A percentile compares a stretch with the other conserved stretches of the same genome.
These are phyloP conservation scores for Drosophila setifemur DNA, from an alignment of 1,140 invertebrate species.

Conservation along the genomic window DNA sequence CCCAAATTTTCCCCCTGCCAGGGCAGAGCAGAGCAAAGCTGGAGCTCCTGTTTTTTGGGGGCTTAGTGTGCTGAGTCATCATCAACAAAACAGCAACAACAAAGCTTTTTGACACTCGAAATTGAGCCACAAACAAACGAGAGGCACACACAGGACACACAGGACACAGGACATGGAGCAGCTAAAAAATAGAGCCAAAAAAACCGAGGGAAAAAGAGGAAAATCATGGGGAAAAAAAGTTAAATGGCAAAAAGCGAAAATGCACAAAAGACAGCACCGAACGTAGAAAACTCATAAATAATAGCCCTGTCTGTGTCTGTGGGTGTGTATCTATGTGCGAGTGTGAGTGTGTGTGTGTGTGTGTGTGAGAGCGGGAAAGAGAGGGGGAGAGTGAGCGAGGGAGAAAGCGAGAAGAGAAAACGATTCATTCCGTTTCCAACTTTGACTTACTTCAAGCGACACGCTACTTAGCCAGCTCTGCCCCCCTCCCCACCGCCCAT, in stretches of 20 bases:
- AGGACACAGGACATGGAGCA: background rate
- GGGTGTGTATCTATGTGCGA: no score
- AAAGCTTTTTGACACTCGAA: constrained; percentile 67
- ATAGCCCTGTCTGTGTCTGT: constrained; percentile 40
- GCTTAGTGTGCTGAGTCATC: constrained; percentile 60
- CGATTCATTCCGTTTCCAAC: constrained; percentile 40
- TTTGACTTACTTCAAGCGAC: constrained; percentile 45
- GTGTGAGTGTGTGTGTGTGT: constrained; percentile 15
- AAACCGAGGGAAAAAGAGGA: background rate
- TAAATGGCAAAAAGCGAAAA: constrained; percentile 68
- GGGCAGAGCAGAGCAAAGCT: no score
- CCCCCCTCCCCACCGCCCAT: background rate
- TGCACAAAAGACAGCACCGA: constrained; percentile 66
- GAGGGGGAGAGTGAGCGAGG: background rate
- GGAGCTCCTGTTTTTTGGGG: background rate
- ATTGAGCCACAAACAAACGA: constrained; percentile 63
- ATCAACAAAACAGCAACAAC: constrained; percentile 30
- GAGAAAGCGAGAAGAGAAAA: constrained; percentile 6
- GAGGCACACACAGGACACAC: background rate
- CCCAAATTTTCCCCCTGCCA: no score
- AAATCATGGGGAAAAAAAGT: constrained; percentile 28
- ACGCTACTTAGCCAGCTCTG: constrained; percentile 30
- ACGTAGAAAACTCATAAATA: constrained; percentile 77
- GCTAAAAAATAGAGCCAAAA: background rate
- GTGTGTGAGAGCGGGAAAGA: background rate